Conservation (phyloP, 2,113 vertebrate genomes). For the Rhea americana region DNA sequence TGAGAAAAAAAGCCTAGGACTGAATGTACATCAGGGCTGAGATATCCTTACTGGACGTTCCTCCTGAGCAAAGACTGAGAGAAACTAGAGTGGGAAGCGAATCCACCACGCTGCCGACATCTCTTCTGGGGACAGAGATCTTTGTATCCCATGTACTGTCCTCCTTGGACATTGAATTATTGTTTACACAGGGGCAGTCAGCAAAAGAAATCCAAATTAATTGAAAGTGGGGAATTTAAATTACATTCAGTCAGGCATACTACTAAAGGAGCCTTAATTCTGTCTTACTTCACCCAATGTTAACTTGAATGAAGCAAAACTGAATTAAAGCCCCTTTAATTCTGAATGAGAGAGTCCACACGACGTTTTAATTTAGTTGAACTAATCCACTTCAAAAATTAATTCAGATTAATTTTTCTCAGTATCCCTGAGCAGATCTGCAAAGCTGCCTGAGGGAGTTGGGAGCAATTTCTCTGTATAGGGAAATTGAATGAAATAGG, state of each 20-base stretch:
- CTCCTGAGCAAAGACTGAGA: not conserved
- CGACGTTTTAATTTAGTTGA: slow-evolving; percentile 63
- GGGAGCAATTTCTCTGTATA: slow-evolving; percentile 44
- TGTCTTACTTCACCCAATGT: not conserved
- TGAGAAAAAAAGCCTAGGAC: not conserved
- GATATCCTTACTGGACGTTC: not conserved
- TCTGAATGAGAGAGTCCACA: slow-evolving; percentile 61
- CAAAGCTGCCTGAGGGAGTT: slow-evolving; percentile 55
- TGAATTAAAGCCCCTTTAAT: slow-evolving; percentile 55
- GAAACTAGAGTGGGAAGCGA: not conserved
- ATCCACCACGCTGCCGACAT: accelerated
- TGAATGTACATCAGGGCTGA: not conserved
- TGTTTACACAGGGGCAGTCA: not conserved
- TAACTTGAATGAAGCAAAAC: slow-evolving; percentile 44
- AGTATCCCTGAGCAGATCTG: slow-evolving; percentile 60
- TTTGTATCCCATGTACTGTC: not conserved
- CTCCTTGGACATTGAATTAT: not conserved
- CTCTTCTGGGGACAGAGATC: not conserved
- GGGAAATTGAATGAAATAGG: slow-evolving; percentile 36
- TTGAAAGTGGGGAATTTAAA: not conserved
- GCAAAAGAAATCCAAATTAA: not conserved
- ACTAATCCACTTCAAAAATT: slow-evolving; percentile 69
- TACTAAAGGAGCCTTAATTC: not conserved
- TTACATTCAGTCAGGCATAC: not conserved
- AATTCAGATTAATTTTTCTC: slow-evolving; percentile 69